A percentile compares a stretch with the other conserved stretches of the same genome.
Evolutionary conservation across 2,888 invertebrate species (phyloP).

Genomic region (Patella ulyssiponensis): DNA sequence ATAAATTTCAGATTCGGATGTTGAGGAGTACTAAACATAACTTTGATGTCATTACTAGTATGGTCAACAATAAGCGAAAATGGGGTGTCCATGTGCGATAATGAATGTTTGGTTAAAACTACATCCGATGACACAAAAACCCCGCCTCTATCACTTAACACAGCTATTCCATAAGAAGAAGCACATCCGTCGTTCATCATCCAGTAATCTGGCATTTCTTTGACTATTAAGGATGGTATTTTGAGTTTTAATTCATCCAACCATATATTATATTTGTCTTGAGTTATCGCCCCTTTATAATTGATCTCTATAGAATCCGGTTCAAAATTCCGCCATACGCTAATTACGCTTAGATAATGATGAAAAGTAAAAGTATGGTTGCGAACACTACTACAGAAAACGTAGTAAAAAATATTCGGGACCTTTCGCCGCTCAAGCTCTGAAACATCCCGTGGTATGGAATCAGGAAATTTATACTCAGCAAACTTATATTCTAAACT

Average conservation of each 20-base stretch:
- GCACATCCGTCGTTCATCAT: constrained; percentile 44
- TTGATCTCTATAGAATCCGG: constrained; percentile 62
- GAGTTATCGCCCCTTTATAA: constrained; percentile 36
- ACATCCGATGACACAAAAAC: constrained; percentile 56
- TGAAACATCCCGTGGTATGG: constrained; percentile 14
- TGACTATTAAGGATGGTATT: constrained; percentile 47
- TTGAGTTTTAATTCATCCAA: constrained; percentile 51
- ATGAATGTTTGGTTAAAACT: constrained; percentile 37
- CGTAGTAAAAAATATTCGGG: constrained; percentile 53
- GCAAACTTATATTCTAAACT: too few species aligned
- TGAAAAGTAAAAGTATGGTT: constrained; percentile 55
- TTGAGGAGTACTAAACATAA: constrained; percentile 14
- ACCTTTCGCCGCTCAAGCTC: constrained; percentile 39
- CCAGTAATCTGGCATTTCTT: constrained; percentile 43
- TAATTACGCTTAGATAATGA: constrained; percentile 62
- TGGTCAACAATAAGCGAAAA: constrained; percentile 32
- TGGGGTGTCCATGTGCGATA: constrained; percentile 24
- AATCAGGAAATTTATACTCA: background rate
- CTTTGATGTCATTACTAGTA: background rate
- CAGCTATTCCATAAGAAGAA: constrained; percentile 42
- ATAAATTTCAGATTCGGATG: background rate
- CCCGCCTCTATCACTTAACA: constrained; percentile 60
- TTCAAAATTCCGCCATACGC: constrained; percentile 56
- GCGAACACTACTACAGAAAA: constrained; percentile 58
- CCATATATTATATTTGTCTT: constrained; percentile 60